Base-by-base conservation (phyloP, 2,888 invertebrate species). In the Drosophila mimica region DNA sequence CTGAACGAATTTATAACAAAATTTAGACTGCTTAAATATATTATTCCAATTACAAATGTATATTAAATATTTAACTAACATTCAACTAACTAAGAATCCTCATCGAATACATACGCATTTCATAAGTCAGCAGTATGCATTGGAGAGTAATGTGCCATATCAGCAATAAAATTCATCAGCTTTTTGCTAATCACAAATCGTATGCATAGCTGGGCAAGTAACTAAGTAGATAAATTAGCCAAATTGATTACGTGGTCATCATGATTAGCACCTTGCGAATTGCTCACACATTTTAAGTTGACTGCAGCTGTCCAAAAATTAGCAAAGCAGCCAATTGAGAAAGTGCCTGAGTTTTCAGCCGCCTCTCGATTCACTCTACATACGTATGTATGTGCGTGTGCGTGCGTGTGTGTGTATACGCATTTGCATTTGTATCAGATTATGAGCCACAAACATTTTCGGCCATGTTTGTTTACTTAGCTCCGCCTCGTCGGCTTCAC, bases 401-500 rank as follows among this genome's bases (percentile, higher is more conserved):
- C 46, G 57, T 48, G 52, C 48, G 57, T 20, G 8, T 71, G 51
- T 58, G 53, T 60, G 38, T 66, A 70, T 60, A 58, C 69, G 81
- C 82, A 82, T 84, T 83, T 86, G 85, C 88, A 86, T 88, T 89
- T 89, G 87, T 88, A 88, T 89, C 89, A 86, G 91, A 89, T 91
- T 90, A 91, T 90, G 83, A 85, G 91, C 83, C 89, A 80, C 89
- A 90, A 91, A 88, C 88, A 91, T 90, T 91, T 91, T 92, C 92
- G 92, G 92, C 92, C 92, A 92, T 92, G 90, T 91, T 92, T 92
- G 91, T 92, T 92, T 92, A 88, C 91, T 90, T 92, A 88, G 92
- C 92, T 92, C 92, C 92, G 92, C 92, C 92, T 92, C 89, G 89
- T 88, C 88, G 86, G 82, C 80, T 74, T 61, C 73, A 59, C 54